Evolutionary conservation across 1,140 invertebrate genomes (phyloP).

Genomic region (Luehdorfia chinensis): DNA sequence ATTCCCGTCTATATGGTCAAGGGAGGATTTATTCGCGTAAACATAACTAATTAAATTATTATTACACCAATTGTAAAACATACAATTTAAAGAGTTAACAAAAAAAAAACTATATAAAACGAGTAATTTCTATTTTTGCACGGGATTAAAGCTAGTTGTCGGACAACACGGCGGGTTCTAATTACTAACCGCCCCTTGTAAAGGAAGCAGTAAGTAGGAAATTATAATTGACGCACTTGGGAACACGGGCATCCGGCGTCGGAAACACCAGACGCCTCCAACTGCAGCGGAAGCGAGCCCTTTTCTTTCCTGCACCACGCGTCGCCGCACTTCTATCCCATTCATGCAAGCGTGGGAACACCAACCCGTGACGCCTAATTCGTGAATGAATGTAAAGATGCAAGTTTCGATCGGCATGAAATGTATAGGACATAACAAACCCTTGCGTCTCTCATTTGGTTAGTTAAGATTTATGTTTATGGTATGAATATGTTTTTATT

Average conservation of each 20-base stretch:
- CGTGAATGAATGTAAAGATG: conserved; percentile 58
- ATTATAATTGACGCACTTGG: conserved; percentile 64
- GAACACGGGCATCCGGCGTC: conserved; percentile 51
- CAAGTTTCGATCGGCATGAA: conserved; percentile 29
- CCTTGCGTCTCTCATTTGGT: background rate
- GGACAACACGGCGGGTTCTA: conserved; percentile 25
- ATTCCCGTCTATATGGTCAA: too few relatives aligned
- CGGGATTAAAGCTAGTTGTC: background rate
- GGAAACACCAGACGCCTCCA: conserved; percentile 45
- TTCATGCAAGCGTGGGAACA: conserved; percentile 60
- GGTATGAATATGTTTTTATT: background rate
- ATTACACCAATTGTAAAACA: too few relatives aligned
- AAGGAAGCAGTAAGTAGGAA: conserved; percentile 65
- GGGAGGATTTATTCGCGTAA: too few relatives aligned
- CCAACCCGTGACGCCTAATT: conserved; percentile 44
- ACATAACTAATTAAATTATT: too few relatives aligned
- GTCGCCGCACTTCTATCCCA: conserved; percentile 40
- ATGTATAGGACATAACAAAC: conserved; percentile 19
- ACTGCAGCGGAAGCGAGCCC: conserved; percentile 53
- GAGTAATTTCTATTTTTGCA: background rate
- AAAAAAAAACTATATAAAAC: too few relatives aligned
- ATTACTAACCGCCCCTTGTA: conserved; percentile 32
- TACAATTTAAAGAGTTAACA: too few relatives aligned
- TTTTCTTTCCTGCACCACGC: conserved; percentile 53
- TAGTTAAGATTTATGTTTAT: background rate